A percentile compares a stretch with the other conserved stretches of the same genome.
These are phyloP conservation scores for Tauraco erythrolophus DNA, from an alignment of 2,113 vertebrate genomes.

Conservation along the genomic window DNA sequence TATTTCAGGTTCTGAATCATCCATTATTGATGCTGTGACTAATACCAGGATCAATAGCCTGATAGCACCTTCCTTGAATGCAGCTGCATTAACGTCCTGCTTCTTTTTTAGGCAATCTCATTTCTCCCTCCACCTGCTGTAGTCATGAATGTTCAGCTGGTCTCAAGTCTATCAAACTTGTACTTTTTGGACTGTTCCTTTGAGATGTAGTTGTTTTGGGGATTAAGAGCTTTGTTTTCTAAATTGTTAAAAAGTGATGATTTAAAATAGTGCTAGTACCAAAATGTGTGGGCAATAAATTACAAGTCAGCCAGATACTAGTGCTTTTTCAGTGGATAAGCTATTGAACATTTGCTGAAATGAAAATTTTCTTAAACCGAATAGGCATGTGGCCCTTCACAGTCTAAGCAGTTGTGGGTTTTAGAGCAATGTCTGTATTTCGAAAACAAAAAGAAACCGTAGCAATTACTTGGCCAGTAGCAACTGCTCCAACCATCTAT, in stretches of 20 bases:
- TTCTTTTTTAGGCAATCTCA: background rate
- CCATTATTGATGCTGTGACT: background rate
- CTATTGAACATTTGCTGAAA: background rate
- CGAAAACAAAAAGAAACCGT: background rate
- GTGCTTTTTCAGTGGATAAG: background rate
- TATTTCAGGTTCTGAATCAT: background rate
- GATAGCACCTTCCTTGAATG: background rate
- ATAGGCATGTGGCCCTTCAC: background rate
- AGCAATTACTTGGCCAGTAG: background rate
- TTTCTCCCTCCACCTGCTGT: background rate
- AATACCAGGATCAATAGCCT: background rate
- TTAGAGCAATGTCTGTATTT: background rate
- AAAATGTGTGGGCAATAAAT: background rate
- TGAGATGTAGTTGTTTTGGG: background rate
- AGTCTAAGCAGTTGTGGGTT: background rate
- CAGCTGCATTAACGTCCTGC: background rate
- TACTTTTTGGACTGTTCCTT: background rate
- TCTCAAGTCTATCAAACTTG: background rate
- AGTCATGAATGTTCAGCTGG: background rate
- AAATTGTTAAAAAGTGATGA: background rate
- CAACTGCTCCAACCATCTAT: background rate
- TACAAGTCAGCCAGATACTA: background rate
- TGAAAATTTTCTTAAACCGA: background rate
- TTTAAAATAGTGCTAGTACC: background rate
- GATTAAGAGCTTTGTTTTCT: background rate